A percentile compares a stretch with the other conserved stretches of the same genome.
Conservation (phyloP, 2,113 vertebrate species). For the Lethenteron reissneri region DNA sequence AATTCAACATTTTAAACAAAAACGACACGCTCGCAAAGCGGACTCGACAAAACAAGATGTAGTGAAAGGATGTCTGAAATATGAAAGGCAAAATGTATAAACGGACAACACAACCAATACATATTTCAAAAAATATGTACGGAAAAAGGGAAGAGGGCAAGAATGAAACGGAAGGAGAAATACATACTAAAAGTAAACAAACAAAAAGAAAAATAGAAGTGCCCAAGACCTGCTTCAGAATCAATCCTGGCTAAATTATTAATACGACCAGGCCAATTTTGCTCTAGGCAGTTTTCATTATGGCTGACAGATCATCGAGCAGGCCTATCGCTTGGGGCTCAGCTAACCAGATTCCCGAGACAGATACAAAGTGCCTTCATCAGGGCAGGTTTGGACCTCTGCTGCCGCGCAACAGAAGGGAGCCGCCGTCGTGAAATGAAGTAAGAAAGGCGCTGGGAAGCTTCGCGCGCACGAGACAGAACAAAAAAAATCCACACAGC, state of each 20-base stretch:
- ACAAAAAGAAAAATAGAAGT: neutral
- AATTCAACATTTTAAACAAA: too few species aligned
- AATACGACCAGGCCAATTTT: constrained; percentile 6
- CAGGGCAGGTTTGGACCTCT: neutral
- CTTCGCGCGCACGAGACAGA: too few species aligned
- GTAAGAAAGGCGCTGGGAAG: too few species aligned
- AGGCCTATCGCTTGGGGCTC: constrained; percentile 5
- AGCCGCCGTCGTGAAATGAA: too few species aligned
- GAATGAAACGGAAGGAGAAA: neutral
- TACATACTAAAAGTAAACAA: neutral
- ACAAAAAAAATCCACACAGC: too few species aligned
- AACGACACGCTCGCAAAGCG: too few species aligned
- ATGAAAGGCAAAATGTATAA: too few species aligned
- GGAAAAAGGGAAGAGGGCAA: neutral
- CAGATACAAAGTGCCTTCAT: constrained; percentile 6
- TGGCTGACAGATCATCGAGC: constrained; percentile 5
- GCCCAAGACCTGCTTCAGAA: neutral
- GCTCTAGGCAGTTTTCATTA: constrained; percentile 5
- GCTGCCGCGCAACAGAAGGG: too few species aligned
- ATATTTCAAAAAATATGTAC: neutral
- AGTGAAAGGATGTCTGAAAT: too few species aligned
- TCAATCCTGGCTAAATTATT: constrained; percentile 6
- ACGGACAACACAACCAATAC: too few species aligned
- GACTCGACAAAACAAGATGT: too few species aligned
- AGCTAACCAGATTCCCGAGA: constrained; percentile 2